Conservation (phyloP, 2,113 vertebrate genomes). For the Polypterus senegalus region DNA sequence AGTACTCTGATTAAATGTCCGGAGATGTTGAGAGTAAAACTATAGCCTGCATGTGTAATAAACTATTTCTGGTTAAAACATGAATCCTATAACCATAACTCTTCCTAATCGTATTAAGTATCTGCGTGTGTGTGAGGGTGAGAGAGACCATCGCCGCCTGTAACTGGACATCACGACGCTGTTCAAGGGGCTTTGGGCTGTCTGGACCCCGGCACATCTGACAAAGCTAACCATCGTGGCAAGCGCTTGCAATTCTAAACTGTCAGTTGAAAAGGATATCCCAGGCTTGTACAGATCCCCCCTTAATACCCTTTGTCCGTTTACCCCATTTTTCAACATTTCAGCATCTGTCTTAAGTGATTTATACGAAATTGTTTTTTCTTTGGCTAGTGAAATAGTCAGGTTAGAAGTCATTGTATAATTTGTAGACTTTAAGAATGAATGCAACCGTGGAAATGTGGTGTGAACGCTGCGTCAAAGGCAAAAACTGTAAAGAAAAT, state of each 20-base stretch:
- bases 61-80: no score
- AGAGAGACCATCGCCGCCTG: no score
- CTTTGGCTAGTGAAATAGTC: slow-evolving; percentile 27
- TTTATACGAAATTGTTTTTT: slow-evolving; percentile 41
- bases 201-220: no score
- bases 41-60: no score
- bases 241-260: slow-evolving; percentile 33
- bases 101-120: no score
- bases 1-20: no score
- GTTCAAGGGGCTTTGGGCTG: no score
- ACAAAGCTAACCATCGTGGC: no score
- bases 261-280: slow-evolving; percentile 30
- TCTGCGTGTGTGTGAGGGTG: no score
- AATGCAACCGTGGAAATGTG: slow-evolving; percentile 66
- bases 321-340: slow-evolving; percentile 21
- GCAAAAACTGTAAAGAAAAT: slow-evolving; percentile 24
- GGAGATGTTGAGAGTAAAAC: no score
- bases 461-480: slow-evolving; percentile 56
- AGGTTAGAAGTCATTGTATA: slow-evolving; percentile 69
- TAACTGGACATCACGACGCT: no score
- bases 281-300: slow-evolving; percentile 38
- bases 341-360: slow-evolving; percentile 55
- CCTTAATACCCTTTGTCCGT: slow-evolving; percentile 45
- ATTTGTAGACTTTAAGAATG: slow-evolving; percentile 65
- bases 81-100: no score